These are phyloP conservation scores for Lithosia quadra DNA, from an alignment of 2,888 invertebrate species.

Conservation along the genomic window DNA sequence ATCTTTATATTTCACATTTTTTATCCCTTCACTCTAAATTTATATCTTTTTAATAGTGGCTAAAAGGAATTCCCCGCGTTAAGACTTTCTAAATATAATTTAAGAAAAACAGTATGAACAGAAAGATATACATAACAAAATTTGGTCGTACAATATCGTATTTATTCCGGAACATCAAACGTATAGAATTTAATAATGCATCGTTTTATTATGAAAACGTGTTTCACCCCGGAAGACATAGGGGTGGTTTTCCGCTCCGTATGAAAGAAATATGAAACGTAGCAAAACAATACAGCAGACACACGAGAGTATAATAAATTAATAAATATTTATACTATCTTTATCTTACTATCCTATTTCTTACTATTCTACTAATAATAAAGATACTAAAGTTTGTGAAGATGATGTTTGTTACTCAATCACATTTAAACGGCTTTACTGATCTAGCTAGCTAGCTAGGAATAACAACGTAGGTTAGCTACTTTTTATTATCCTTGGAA, in stretches of 20 bases:
- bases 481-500: too few relatives aligned
- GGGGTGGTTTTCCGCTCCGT: constrained; percentile 16
- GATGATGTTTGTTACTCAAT: too few relatives aligned
- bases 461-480: too few relatives aligned
- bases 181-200: constrained; percentile 78
- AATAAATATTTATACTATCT: background rate
- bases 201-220: constrained; percentile 65
- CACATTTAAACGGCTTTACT: too few relatives aligned
- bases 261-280: constrained; percentile 4
- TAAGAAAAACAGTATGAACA: constrained; percentile 19
- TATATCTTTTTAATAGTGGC: background rate
- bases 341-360: background rate
- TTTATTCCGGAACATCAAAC: constrained; percentile 71
- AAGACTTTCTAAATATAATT: constrained; percentile 16
- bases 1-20: constrained; percentile 1
- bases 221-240: constrained; percentile 26
- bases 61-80: constrained; percentile 3
- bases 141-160: constrained; percentile 49
- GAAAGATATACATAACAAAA: constrained; percentile 17
- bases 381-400: too few relatives aligned
- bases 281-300: background rate
- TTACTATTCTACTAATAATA: too few relatives aligned
- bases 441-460: too few relatives aligned
- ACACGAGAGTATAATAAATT: background rate
- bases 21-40: background rate